Percentiles rank a stretch among this genome's conserved stretches.
Conservation (phyloP, 2,888 invertebrate genomes). For the Chrysodeixis includens region DNA sequence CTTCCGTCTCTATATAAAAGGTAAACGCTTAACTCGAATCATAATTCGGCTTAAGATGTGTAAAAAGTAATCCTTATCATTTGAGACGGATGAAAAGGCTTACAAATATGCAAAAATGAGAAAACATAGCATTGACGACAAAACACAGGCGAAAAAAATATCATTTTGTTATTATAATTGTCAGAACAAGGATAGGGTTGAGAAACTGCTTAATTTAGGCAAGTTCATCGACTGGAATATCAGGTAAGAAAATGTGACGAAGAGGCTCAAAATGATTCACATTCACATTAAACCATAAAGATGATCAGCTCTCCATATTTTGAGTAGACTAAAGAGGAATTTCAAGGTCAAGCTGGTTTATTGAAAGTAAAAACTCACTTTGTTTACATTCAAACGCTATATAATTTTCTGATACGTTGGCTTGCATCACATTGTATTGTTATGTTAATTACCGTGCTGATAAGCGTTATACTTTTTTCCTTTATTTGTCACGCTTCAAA, state of each 20-base stretch:
- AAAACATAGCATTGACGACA: not conserved
- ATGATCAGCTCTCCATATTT: too few relatives aligned
- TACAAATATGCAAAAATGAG: not conserved
- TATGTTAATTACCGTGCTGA: slow-evolving; percentile 28
- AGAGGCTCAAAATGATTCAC: too few relatives aligned
- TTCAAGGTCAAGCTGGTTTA: too few relatives aligned
- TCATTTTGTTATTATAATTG: too few relatives aligned
- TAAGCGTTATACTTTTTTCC: slow-evolving; percentile 25
- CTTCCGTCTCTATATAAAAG: not conserved
- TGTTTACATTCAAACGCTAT: not conserved
- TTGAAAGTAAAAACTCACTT: not conserved
- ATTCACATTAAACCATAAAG: too few relatives aligned
- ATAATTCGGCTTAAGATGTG: not conserved
- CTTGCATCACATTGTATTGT: slow-evolving; percentile 25
- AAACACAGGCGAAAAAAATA: too few relatives aligned
- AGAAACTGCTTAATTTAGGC: too few relatives aligned
- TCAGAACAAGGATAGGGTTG: too few relatives aligned
- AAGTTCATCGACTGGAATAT: too few relatives aligned
- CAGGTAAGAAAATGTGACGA: too few relatives aligned
- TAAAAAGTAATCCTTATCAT: not conserved
- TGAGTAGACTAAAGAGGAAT: too few relatives aligned
- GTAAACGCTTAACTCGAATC: not conserved
- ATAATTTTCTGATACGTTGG: slow-evolving; percentile 11
- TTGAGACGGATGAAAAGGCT: not conserved
- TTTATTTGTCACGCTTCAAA: slow-evolving; percentile 6